Evolutionary conservation across 2,113 vertebrate genomes (phyloP).

Genomic region (Heliornis fulica): DNA sequence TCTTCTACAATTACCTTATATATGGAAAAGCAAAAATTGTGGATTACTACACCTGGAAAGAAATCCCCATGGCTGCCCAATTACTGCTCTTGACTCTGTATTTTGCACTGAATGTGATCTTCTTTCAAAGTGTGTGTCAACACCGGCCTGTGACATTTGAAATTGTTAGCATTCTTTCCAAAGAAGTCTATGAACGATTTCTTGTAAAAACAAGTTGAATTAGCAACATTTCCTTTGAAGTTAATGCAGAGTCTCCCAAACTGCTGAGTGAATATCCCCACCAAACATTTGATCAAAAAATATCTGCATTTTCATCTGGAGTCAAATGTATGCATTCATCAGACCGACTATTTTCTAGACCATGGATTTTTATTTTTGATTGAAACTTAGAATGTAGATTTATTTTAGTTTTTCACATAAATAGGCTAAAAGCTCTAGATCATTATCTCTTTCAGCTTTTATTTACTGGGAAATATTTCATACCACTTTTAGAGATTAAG

Average conservation of each 20-base stretch:
- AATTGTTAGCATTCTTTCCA: conserved; percentile 23
- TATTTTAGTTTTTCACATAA: conserved; percentile 34
- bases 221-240: conserved; percentile 16
- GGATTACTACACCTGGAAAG: neutral
- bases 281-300: neutral
- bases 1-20: neutral
- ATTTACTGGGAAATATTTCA: conserved; percentile 47
- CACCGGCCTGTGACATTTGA: neutral
- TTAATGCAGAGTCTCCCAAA: neutral
- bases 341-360: neutral
- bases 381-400: neutral
- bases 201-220: conserved; percentile 1
- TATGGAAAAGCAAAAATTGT: neutral
- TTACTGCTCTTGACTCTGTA: neutral
- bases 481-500: conserved; percentile 47
- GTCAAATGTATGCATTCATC: neutral
- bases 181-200: neutral
- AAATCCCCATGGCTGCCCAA: neutral
- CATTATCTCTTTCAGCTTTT: conserved; percentile 22
- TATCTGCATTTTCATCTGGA: neutral
- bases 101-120: neutral
- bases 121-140: neutral
- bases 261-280: neutral
- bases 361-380: neutral
- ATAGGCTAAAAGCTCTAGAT: conserved; percentile 5